Conservation (phyloP, 2,797 vertebrate species). For the Rhinichthys osculus region DNA sequence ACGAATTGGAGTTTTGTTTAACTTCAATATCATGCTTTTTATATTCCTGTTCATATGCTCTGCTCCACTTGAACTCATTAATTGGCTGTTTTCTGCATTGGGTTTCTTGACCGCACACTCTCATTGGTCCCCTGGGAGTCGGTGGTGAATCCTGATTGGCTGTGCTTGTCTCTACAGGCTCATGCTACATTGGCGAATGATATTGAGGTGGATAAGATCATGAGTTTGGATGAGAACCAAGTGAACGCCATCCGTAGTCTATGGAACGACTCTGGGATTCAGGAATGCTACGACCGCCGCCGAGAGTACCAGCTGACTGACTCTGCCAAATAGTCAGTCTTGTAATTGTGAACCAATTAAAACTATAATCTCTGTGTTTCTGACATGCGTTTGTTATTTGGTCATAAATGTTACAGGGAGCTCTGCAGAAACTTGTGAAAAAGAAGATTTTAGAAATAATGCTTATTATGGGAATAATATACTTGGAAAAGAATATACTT, state of each 20-base stretch:
- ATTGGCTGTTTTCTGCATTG: conserved; percentile 9
- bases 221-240: conserved; percentile 72
- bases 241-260: conserved; percentile 78
- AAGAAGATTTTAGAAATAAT: neutral
- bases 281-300: conserved; percentile 83
- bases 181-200: conserved; percentile 76
- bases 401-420: neutral
- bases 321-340: conserved; percentile 65
- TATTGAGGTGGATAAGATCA: conserved; percentile 84
- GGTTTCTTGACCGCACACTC: neutral
- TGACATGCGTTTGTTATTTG: neutral
- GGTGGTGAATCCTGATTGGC: neutral
- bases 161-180: conserved; percentile 69
- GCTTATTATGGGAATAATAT: neutral
- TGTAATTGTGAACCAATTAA: neutral
- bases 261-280: conserved; percentile 83
- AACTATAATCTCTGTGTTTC: neutral
- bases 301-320: conserved; percentile 65
- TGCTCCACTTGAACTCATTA: neutral
- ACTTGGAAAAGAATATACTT: neutral
- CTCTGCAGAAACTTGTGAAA: neutral
- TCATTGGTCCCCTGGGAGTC: conserved; percentile 7
- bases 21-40: neutral
- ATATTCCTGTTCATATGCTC: neutral
- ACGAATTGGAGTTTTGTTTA: neutral